Conservation (phyloP, 1,140 invertebrate species). For the Zaprionus taronus region DNA sequence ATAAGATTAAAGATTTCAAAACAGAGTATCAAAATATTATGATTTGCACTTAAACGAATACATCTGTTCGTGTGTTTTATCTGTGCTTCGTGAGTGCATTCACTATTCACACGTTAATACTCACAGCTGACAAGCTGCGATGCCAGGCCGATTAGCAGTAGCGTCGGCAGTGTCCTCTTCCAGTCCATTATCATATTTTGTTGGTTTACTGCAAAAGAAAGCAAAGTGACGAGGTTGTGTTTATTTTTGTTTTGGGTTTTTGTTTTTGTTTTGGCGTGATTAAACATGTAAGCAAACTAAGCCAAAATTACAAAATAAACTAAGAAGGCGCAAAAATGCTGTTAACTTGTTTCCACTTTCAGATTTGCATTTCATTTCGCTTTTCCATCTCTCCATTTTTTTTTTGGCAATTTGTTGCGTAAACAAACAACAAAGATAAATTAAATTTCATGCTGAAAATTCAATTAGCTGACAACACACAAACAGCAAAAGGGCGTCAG, state of each 20-base stretch:
- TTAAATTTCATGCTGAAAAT: conserved; percentile 81
- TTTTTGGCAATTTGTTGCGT: conserved; percentile 64
- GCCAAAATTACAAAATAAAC: conserved; percentile 44
- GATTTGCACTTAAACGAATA: background rate
- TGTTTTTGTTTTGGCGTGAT: background rate
- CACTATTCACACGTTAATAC: conserved; percentile 17
- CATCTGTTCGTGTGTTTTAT: background rate
- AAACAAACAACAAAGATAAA: conserved; percentile 81
- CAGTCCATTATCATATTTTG: conserved; percentile 40
- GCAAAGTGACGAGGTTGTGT: conserved; percentile 36
- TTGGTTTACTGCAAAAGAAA: conserved; percentile 48
- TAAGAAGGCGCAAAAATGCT: conserved; percentile 25
- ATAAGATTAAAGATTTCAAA: background rate
- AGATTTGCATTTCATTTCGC: conserved; percentile 44
- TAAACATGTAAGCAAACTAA: conserved; percentile 40
- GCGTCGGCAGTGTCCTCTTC: conserved; percentile 1
- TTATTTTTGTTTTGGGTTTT: conserved; percentile 29
- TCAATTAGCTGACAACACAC: conserved; percentile 79
- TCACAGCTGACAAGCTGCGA: conserved; percentile 35
- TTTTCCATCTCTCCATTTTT: conserved; percentile 31
- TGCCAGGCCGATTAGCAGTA: conserved; percentile 50
- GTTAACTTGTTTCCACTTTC: conserved; percentile 45
- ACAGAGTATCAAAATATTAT: background rate
- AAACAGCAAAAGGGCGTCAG: conserved; percentile 53
- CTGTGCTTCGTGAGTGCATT: background rate